Evolutionary conservation across 53 echinoderm and acorn worm species (phyloP), one percentile per base, ranked within the genome.

Genomic region (Henricia sp.): DNA sequence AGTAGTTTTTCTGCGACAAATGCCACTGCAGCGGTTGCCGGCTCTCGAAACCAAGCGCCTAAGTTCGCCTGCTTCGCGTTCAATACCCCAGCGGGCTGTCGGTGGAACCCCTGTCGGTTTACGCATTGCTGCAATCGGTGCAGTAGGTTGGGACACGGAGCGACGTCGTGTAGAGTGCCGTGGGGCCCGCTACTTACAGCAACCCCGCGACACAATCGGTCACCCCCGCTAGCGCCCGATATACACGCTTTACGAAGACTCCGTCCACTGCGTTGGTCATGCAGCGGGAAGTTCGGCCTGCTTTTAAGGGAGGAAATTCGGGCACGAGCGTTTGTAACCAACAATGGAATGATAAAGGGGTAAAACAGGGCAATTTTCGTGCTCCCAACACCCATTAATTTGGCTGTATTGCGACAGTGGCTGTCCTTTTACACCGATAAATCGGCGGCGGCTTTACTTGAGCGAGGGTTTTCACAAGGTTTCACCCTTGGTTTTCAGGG

Each of bases 311-410:
- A 14, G 0, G 0, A 6, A 53, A 17, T 0, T 4, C 53, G 0
- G 23, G 53, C 53, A 53, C 19, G 53, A 10, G 4, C 1, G 23
- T 0, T 14, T 19, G 53, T 23, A 53, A 53, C 19, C 53, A 10
- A 14, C 53, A 53, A 23, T 17, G 13, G 53, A 53, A 53, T n/a
- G n/a, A n/a, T 53, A 53, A 53, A 10, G 13, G 19, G 53, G 23
- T 20, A 19, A 4, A 11, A 27, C 64, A 64, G 9, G 42, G 5
- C n/a, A 24, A 2, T 41, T 68, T 68, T 68, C 40, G 68, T 68
- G 39, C 68, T 37, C 26, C 72, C 85, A 72, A 55, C 85, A 9
- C 85, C 85, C 34, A 74, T 85, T 73, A 73, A 73, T 2, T 26
- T 72, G 10, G 72, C 32, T 23, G 21, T 28, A 14, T 27, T 85